Percentiles rank a stretch among this genome's conserved stretches.
Conservation (phyloP, 2,888 invertebrate genomes). For the Drosophila merina region DNA sequence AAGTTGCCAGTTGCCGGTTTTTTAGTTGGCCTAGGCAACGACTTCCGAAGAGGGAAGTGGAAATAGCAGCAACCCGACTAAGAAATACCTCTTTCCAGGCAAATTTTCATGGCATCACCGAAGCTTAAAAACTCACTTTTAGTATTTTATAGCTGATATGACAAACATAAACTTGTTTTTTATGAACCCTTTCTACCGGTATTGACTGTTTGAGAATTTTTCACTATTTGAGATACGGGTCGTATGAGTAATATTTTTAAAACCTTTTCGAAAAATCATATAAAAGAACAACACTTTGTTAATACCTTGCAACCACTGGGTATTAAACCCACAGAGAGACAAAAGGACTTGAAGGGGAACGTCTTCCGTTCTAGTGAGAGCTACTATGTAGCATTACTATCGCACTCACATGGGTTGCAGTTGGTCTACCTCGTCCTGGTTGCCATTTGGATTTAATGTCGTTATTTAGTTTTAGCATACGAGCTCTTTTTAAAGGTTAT, state of each 20-base stretch:
- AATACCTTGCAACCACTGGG: not conserved
- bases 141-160: too few species aligned
- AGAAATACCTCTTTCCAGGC: not conserved
- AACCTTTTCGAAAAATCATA: too few species aligned
- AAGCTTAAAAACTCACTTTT: too few species aligned
- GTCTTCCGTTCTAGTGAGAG: constrained; percentile 56
- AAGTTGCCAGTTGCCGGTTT: constrained; percentile 66
- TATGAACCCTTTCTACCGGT: too few species aligned
- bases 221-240: too few species aligned
- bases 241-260: too few species aligned
- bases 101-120: too few species aligned
- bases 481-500: constrained; percentile 74
- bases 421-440: constrained; percentile 38
- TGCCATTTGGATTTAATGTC: constrained; percentile 53
- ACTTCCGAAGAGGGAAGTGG: not conserved
- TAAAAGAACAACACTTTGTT: too few species aligned
- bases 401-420: constrained; percentile 33
- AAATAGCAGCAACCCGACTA: not conserved
- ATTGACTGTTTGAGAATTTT: too few species aligned
- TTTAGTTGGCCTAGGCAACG: constrained; percentile 66
- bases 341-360: not conserved
- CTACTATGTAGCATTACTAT: constrained; percentile 57
- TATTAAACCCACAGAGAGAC: not conserved
- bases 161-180: too few species aligned
- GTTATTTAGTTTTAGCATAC: constrained; percentile 76